Conservation (phyloP, 2,888 invertebrate species). For the Harpagoxenus sublaevis region DNA sequence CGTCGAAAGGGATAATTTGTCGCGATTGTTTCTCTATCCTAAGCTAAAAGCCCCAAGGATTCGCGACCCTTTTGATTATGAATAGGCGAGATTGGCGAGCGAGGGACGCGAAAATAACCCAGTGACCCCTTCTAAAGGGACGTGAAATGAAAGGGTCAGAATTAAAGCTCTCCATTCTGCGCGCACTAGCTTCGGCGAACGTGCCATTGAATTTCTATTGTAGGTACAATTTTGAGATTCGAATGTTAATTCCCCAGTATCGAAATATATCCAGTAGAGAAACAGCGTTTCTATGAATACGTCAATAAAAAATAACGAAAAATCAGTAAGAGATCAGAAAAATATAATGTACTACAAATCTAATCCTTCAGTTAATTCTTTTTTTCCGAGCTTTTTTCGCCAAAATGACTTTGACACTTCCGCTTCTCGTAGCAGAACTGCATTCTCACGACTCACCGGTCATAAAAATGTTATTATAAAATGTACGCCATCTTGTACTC, state of each 20-base stretch:
- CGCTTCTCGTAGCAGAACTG: not conserved
- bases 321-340: not conserved
- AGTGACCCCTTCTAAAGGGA: slow-evolving; percentile 48
- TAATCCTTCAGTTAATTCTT: not conserved
- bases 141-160: slow-evolving; percentile 49
- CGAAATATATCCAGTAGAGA: slow-evolving; percentile 8
- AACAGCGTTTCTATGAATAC: not conserved
- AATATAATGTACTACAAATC: not conserved
- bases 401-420: not conserved
- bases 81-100: slow-evolving; percentile 59
- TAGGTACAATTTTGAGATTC: not conserved
- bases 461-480: slow-evolving; percentile 55
- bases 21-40: slow-evolving; percentile 60
- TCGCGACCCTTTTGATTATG: slow-evolving; percentile 57
- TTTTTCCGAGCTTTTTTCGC: not conserved
- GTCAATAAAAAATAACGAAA: not conserved
- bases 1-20: slow-evolving; percentile 56
- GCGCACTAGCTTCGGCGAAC: slow-evolving; percentile 9
- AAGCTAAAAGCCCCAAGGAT: slow-evolving; percentile 50
- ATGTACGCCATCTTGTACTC: slow-evolving; percentile 47
- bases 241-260: slow-evolving; percentile 10
- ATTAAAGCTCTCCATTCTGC: slow-evolving; percentile 54
- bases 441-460: slow-evolving; percentile 43
- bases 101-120: slow-evolving; percentile 45
- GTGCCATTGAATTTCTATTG: slow-evolving; percentile 29